These are phyloP conservation scores for Dysidea cf. avara DNA, from an alignment of 37 sponge, comb jelly and placozoan species.

Conservation along the genomic window DNA sequence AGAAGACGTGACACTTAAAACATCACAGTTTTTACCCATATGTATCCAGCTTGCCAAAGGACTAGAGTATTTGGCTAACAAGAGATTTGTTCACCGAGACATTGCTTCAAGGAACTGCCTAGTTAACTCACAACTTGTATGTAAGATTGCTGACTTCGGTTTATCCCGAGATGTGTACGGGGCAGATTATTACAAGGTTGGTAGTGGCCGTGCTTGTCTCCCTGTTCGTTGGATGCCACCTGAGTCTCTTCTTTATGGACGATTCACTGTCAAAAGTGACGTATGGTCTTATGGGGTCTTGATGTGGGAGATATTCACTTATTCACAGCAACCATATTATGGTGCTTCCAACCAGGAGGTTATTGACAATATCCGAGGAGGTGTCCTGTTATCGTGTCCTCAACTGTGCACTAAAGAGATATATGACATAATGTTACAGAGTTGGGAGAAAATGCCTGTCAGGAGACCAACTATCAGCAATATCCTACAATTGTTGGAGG, in stretches of 20 bases:
- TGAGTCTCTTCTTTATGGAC: conserved; percentile 57
- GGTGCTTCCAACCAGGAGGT: conserved; percentile 59
- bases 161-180: conserved; percentile 33
- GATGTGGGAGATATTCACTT: conserved; percentile 61
- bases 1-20: neutral
- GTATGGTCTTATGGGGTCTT: conserved; percentile 66
- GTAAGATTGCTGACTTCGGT: conserved; percentile 74
- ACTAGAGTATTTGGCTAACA: conserved; percentile 38
- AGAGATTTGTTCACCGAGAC: conserved; percentile 58
- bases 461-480: conserved; percentile 10
- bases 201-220: conserved; percentile 27
- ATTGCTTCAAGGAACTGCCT: conserved; percentile 70
- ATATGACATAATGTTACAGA: conserved; percentile 50
- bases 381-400: conserved; percentile 25
- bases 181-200: conserved; percentile 49
- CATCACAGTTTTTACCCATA: conserved; percentile 14
- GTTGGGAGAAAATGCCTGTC: conserved; percentile 38
- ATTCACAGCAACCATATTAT: conserved; percentile 36
- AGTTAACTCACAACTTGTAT: conserved; percentile 7
- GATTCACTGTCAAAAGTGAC: conserved; percentile 62
- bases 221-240: conserved; percentile 74
- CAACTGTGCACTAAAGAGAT: conserved; percentile 38
- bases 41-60: conserved; percentile 42
- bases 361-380: conserved; percentile 34
- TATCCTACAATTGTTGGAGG: conserved; percentile 1